Evolutionary conservation across 2,888 invertebrate genomes (phyloP), one percentile per base, ranked within the genome.

Genomic region (Dioctria linearis): DNA sequence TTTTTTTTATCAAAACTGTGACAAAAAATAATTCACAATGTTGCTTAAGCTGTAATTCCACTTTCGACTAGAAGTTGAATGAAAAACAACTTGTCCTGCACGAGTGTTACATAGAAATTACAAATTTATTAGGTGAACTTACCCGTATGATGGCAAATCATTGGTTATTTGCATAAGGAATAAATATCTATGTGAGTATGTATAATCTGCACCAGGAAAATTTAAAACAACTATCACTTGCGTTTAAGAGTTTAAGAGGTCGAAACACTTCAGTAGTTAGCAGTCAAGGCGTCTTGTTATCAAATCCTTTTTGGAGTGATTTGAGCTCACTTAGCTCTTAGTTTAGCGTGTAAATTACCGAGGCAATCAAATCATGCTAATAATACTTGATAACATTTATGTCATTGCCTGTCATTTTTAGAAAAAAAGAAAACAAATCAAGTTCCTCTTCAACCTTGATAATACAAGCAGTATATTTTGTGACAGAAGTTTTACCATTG

Each of bases 161-260:
- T 25, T 25, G 51, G 51, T 71, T 51, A 71, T 71, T 71, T 71
- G 71, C 71, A 71, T 71, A 71, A 39, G 51, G 37, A 13, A 51
- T 51, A 51, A 71, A 71, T 71, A 51, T 51, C 39, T 51, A 71
- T 9, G 51, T 54, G 51, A 71, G 54, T 46, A 25, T 25, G 25
- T 25, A 25, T 25, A 11, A 11, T 71, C 51, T 54, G 25, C 51
- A 69, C 13, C 25, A 39, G 39, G 39, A 39, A 11, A 13, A 37
- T 4, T 25, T 6, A 71, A 71, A n/a, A 39, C 37, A 54, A 11
- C 3, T 51, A n/a, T n/a, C 25, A 25, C 25, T 25, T 25, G 25
- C 25, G 25, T 25, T 25, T 25, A 25, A 25, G 25, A 25, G 25
- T 25, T 25, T 25, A 25, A 25, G 25, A 25, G 25, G 0, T 25